Percentiles rank a stretch among this genome's conserved stretches.
These are phyloP conservation scores for Cheilosia variabilis DNA, from an alignment of 2,888 invertebrate species.

Conservation along the genomic window DNA sequence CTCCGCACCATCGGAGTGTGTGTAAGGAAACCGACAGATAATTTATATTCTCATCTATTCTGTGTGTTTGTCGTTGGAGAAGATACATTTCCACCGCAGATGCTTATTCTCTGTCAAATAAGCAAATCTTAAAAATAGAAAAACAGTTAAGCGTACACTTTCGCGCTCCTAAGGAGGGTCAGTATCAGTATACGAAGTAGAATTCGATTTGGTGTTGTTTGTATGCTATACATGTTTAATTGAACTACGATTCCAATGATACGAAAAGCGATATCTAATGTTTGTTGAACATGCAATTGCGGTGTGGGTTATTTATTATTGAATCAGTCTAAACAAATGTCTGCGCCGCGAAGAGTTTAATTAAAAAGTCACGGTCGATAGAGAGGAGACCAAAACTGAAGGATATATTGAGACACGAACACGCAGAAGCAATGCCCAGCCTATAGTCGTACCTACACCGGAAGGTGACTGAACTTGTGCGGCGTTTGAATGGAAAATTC, in stretches of 20 bases:
- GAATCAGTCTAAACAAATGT: slow-evolving; percentile 32
- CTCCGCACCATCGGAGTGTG: slow-evolving; percentile 18
- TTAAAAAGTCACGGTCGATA: slow-evolving; percentile 24
- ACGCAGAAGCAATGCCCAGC: slow-evolving; percentile 8
- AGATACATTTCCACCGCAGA: slow-evolving; percentile 52
- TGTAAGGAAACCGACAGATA: slow-evolving; percentile 37
- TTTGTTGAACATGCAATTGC: slow-evolving; percentile 61
- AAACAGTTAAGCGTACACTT: slow-evolving; percentile 6
- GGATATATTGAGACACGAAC: slow-evolving; percentile 38
- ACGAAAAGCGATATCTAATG: slow-evolving; percentile 43
- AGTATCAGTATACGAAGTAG: slow-evolving; percentile 18
- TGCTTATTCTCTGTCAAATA: slow-evolving; percentile 56
- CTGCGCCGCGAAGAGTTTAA: slow-evolving; percentile 27
- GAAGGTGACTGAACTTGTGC: slow-evolving; percentile 54
- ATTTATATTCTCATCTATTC: slow-evolving; percentile 54
- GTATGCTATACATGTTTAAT: slow-evolving; percentile 1
- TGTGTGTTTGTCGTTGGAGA: neutral
- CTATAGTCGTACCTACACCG: neutral
- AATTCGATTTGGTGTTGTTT: slow-evolving; percentile 47
- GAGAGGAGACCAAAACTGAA: neutral
- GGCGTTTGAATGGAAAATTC: slow-evolving; percentile 14
- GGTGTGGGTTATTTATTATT: slow-evolving; percentile 1
- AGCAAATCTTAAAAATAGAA: slow-evolving; percentile 48
- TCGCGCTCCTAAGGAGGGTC: slow-evolving; percentile 28
- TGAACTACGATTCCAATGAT: slow-evolving; percentile 32